Evolutionary conservation across 2,113 vertebrate species (phyloP).

Genomic region (Microcebus lehilahytsara): DNA sequence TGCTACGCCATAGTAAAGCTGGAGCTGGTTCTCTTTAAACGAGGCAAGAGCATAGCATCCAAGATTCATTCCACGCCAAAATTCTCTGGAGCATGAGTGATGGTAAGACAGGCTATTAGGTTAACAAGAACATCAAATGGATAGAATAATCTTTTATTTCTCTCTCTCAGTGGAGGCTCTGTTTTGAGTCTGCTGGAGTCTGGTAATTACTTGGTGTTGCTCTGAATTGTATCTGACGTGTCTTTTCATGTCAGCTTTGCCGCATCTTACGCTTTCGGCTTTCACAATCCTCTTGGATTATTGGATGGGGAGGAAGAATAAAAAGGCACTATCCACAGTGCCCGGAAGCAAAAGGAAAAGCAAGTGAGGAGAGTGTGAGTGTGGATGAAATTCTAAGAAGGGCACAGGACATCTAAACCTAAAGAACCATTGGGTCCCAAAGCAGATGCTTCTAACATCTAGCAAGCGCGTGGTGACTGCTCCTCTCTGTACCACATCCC

Average conservation of each 20-base stretch:
- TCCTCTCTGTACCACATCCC: not conserved
- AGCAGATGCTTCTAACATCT: not conserved
- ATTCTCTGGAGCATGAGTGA: not conserved
- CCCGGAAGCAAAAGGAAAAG: constrained; percentile 20
- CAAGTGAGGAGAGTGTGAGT: not conserved
- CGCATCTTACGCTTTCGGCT: not conserved
- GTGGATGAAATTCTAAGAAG: not conserved
- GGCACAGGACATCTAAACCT: not conserved
- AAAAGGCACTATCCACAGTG: not conserved
- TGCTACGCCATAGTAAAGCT: not conserved
- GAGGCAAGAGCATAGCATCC: not conserved
- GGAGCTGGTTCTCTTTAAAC: not conserved
- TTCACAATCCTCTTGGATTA: constrained; percentile 10
- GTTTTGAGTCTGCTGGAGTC: not conserved
- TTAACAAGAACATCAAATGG: constrained; percentile 30
- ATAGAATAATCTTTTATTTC: not conserved
- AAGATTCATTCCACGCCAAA: not conserved
- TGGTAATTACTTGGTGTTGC: not conserved
- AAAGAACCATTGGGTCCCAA: not conserved
- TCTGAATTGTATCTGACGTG: not conserved
- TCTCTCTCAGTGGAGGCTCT: not conserved
- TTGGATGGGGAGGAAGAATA: not conserved
- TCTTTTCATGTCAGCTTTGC: constrained; percentile 26
- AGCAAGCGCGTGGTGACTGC: not conserved
- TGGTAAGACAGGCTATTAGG: not conserved